Percentiles rank a stretch among this genome's conserved stretches.
Evolutionary conservation across 1,140 invertebrate species (phyloP).

Genomic region (Cydia strobilella): DNA sequence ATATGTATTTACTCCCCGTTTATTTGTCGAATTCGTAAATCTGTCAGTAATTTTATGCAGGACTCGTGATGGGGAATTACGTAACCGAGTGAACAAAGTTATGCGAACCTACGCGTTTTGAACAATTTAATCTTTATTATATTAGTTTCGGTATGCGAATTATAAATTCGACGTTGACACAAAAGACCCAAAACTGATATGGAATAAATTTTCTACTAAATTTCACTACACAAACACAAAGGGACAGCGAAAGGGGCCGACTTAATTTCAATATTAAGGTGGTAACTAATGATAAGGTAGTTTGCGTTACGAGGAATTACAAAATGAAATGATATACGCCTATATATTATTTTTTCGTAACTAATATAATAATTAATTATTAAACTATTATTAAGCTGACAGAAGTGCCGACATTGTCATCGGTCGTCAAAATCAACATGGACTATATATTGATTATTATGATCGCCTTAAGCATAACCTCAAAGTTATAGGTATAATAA

Average conservation of each 20-base stretch:
- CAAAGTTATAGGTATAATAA: no score
- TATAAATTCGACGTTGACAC: conserved; percentile 74
- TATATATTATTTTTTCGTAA: no score
- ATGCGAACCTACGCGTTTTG: neutral
- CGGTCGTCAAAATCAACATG: no score
- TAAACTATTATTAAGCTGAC: no score
- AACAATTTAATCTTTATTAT: conserved; percentile 34
- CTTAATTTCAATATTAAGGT: conserved; percentile 71
- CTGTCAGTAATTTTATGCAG: neutral
- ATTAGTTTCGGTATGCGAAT: conserved; percentile 61
- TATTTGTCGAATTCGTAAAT: neutral
- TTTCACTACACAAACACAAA: conserved; percentile 78
- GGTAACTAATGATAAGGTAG: conserved; percentile 75
- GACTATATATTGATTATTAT: no score
- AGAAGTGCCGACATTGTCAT: no score
- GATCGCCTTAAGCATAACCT: no score
- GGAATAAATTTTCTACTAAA: conserved; percentile 80
- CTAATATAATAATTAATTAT: no score
- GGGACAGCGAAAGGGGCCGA: conserved; percentile 66
- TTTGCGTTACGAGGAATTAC: conserved; percentile 37
- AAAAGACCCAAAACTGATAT: conserved; percentile 65
- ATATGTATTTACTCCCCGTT: neutral
- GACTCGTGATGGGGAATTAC: neutral
- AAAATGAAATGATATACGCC: neutral
- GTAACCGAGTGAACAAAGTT: conserved; percentile 1